Percentiles rank a stretch among this genome's conserved stretches.
Conservation (phyloP, 2,888 invertebrate genomes). For the Apeira syringaria region DNA sequence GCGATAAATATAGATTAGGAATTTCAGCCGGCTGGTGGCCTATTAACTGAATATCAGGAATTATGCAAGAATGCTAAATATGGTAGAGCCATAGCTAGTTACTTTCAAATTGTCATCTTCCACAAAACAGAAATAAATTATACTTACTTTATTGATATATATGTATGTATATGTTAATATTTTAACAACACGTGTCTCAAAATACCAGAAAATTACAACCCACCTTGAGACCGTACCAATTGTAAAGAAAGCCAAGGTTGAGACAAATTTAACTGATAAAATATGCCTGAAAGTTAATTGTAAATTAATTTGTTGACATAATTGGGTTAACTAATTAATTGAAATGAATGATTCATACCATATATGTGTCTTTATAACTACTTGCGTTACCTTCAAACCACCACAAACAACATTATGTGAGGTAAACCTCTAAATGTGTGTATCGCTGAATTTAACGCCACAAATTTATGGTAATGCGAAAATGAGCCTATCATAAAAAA, state of each 20-base stretch:
- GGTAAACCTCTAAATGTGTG: too few relatives aligned
- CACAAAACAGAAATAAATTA: neutral
- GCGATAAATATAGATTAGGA: conserved; percentile 46
- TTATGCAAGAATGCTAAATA: neutral
- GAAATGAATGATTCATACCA: neutral
- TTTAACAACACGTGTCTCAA: conserved; percentile 30
- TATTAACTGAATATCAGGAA: conserved; percentile 11
- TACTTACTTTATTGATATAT: too few relatives aligned
- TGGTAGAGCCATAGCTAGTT: neutral
- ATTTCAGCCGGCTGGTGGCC: conserved; percentile 38
- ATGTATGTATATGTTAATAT: conserved; percentile 10
- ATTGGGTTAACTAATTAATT: conserved; percentile 10
- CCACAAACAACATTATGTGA: too few relatives aligned
- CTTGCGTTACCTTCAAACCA: too few relatives aligned
- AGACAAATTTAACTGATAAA: conserved; percentile 41
- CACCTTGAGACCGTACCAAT: conserved; percentile 41
- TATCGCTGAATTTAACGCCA: too few relatives aligned
- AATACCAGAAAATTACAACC: conserved; percentile 47
- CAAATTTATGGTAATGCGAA: too few relatives aligned
- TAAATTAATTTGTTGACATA: conserved; percentile 13
- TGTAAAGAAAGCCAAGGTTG: conserved; percentile 52
- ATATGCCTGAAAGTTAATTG: conserved; percentile 19
- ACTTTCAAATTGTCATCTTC: neutral
- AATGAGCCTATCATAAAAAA: too few relatives aligned
- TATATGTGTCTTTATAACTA: neutral